Percentiles rank a stretch among this genome's conserved stretches.
Conservation (phyloP, 2,797 vertebrate species). For the Diplodus puntazzo region DNA sequence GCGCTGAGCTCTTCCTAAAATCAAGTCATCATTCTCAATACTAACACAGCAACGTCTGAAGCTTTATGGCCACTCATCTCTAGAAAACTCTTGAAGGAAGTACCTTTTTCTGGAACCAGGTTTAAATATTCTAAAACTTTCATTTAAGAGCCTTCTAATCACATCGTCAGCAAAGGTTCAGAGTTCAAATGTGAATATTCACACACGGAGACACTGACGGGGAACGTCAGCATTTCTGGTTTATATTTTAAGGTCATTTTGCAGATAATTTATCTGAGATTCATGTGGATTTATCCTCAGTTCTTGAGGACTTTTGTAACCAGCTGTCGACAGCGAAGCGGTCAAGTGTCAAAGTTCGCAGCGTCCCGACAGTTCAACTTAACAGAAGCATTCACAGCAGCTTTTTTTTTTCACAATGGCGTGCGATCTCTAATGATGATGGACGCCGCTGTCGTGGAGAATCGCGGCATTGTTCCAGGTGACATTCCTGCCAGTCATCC, state of each 20-base stretch:
- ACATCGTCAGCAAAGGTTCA: not conserved
- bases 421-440: constrained; percentile 75
- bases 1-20: not conserved
- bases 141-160: not conserved
- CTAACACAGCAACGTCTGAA: not conserved
- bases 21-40: not conserved
- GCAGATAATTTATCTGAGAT: not conserved
- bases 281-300: not conserved
- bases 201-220: not conserved
- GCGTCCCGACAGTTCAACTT: constrained; percentile 29
- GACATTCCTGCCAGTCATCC: constrained; percentile 79
- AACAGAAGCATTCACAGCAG: constrained; percentile 39
- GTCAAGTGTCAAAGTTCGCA: constrained; percentile 57
- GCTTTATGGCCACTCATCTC: fast-evolving
- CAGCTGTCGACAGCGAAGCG: constrained; percentile 11
- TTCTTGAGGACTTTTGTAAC: not conserved
- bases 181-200: not conserved
- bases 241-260: too few relatives aligned
- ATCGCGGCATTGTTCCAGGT: constrained; percentile 74
- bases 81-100: not conserved
- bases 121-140: too few relatives aligned
- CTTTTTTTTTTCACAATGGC: constrained; percentile 35
- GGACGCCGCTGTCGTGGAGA: constrained; percentile 67
- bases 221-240: not conserved
- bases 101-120: too few relatives aligned